phyloP scores from a whole-genome alignment of 2,797 vertebrate genomes.

The Falco concolor region DNA sequence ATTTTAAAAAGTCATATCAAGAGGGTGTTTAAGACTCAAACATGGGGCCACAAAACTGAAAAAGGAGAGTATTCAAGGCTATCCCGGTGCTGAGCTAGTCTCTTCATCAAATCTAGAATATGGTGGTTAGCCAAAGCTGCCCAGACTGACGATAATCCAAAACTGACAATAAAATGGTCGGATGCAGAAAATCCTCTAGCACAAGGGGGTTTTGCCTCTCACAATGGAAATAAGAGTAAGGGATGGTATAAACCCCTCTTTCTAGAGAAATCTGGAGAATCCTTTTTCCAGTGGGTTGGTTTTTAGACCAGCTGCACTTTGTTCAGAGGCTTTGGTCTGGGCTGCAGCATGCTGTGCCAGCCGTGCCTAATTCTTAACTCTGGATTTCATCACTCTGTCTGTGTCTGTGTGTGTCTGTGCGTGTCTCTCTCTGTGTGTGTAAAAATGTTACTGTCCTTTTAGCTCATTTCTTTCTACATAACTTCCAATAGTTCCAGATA shows the following conservation, averaged over 20 bases:
- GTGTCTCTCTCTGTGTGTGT: background rate
- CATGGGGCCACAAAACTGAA: background rate
- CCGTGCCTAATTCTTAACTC: background rate
- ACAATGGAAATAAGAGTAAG: background rate
- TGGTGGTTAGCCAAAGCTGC: background rate
- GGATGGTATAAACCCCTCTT: background rate
- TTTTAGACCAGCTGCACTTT: background rate
- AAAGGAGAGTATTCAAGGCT: background rate
- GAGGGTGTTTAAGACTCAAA: background rate
- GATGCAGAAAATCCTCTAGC: background rate
- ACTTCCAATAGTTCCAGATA: background rate
- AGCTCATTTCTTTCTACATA: background rate
- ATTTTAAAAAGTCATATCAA: background rate
- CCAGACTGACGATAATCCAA: background rate
- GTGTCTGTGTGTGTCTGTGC: too few species aligned
- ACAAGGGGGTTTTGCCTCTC: background rate
- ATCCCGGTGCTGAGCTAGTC: background rate
- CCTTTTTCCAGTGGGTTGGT: background rate
- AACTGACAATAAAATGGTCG: background rate
- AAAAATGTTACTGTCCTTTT: background rate
- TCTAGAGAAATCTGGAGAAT: background rate
- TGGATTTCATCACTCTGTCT: background rate
- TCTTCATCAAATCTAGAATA: background rate
- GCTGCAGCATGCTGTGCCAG: background rate
- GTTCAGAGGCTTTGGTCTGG: background rate